These are phyloP conservation scores for Parnassius smintheus DNA, from an alignment of 2,888 invertebrate species.

Conservation along the genomic window DNA sequence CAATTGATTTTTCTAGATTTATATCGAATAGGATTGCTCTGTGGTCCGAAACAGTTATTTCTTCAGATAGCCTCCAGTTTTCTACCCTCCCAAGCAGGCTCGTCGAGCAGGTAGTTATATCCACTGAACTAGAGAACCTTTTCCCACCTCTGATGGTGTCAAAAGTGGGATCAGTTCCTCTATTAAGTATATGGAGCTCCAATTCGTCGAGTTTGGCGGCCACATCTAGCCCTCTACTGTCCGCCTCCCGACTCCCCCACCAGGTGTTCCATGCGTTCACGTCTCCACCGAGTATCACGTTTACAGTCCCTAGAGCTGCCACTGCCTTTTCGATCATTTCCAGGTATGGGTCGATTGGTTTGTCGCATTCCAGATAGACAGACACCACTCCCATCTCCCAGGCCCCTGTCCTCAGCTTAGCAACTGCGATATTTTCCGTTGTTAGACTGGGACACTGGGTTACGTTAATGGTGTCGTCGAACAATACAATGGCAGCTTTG, in stretches of 20 bases:
- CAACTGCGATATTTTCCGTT: too few relatives aligned
- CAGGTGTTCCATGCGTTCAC: neutral
- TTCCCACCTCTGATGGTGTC: neutral
- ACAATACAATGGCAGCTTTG: too few relatives aligned
- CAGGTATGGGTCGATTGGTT: too few relatives aligned
- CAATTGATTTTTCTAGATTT: neutral
- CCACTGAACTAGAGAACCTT: neutral
- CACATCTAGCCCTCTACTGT: neutral
- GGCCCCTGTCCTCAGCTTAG: too few relatives aligned
- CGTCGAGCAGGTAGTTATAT: neutral
- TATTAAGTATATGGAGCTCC: neutral
- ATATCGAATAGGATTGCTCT: neutral
- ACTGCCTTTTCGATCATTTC: too few relatives aligned
- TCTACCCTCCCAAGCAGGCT: neutral
- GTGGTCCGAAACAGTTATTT: neutral
- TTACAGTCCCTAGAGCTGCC: too few relatives aligned
- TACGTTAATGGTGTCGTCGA: too few relatives aligned
- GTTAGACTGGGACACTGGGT: too few relatives aligned
- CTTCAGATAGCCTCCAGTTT: neutral
- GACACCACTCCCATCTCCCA: too few relatives aligned
- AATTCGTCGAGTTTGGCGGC: neutral
- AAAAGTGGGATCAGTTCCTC: neutral
- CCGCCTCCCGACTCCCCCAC: too few relatives aligned
- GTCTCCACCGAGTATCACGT: conserved; percentile 1
- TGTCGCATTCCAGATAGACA: too few relatives aligned